Evolutionary conservation across 2,113 vertebrate genomes (phyloP), one percentile per base, ranked within the genome.

Genomic region (Pipra filicauda): DNA sequence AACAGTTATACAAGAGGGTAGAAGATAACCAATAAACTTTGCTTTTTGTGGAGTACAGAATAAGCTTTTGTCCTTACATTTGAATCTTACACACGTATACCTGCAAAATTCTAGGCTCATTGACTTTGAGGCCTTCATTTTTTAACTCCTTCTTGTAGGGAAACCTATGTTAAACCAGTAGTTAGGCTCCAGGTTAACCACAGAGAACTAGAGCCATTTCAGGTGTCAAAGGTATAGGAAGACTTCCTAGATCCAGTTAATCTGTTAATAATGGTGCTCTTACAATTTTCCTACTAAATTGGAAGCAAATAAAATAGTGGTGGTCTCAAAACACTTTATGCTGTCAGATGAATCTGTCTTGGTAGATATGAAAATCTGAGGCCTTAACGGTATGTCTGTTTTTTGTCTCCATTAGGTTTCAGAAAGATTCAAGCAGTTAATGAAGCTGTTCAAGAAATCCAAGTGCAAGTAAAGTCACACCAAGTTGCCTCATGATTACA

Each of bases 381-480:
- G 11, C 37, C 16, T 85, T 80, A 85, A 96, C 72, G 31, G 20
- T 66, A 1, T 22, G 4, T 46, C 35, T 54, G 28, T 92, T 94
- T 85, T 52, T 35, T 35, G 11, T 58, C 72, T 96, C 78, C 31
- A 2, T 54, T 95, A 99, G 99, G 98, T 99, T 91, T 98, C 98
- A 91, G 98, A 99, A 95, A 98, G 99, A 91, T 99, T 99, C 94
- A 96, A 98, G 91, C 99, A 99, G 77, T 98, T 99, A 89, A 98
- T 99, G 98, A 99, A 99, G 97, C 98, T 99, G 70, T 99, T 99
- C 97, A 99, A 99, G 98, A 99, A 99, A 97, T 98, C 98, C 83
- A 99, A 97, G 95, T 98, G 97, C 98, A 98, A 98, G 98, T 96
- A 96, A 92, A 96, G 71, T 98, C 95, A 21, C 39, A 33, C 4